Base-by-base conservation (phyloP, 2,888 invertebrate genomes). In the Sylvicola fuscatus region DNA sequence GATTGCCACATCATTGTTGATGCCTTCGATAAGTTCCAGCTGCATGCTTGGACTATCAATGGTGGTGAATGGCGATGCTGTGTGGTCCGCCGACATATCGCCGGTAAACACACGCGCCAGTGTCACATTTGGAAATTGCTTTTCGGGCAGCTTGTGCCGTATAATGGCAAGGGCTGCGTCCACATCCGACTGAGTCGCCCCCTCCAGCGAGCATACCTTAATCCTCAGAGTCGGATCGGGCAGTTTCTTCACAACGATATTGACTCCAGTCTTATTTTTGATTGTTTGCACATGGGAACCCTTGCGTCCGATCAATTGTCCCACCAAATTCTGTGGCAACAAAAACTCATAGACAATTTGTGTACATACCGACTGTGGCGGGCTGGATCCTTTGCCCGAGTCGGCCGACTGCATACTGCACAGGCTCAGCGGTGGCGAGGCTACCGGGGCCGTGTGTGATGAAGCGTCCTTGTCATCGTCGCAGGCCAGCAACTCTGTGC, bases 1-100 rank as follows among this genome's bases (percentile, higher is more conserved):
- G 47, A 97, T 70, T 41, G 80, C 73, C 16, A 92, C 84, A 61
- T 97, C 95, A 51, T 90, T 87, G 54, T 84, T 83, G 36, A 93
- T 81, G 34, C 83, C 84, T 58, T 87, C 87, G 48, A 93, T 77
- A 43, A 97, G 65, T 56, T 77, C 76, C 49, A 93, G 66, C 74
- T 86, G 61, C 34, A 64, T 56, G 21, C 21, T 6, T 21, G 21
- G 21, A 21, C 21, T 21, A 21, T 21, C 21, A 21, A 21, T 21
- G 21, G 4, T 21, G 21, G 21, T 6, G 21, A 21, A 21, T 21
- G 21, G 21, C 21, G 8, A n/a, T n/a, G n/a, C 21, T 6, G 21
- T 21, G 52, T 41, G 56, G 53, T 42, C 51, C 43, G 39, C 51
- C 54, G 46, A 49, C 51, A 41, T 56, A 53, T 21, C 21, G 21